Conservation (phyloP, 2,888 invertebrate species). For the Calliopum simillimum region DNA sequence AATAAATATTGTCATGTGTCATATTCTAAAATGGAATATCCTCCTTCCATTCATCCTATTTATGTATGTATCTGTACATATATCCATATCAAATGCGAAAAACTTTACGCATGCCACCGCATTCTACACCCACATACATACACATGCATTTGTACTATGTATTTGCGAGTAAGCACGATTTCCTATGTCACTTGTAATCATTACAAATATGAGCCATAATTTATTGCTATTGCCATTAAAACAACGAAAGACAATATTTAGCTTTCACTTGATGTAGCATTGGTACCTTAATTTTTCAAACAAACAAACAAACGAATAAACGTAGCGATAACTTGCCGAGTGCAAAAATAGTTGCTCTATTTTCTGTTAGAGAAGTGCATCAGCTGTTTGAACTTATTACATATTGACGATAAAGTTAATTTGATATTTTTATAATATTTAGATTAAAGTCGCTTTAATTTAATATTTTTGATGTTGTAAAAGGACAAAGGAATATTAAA, state of each 20-base stretch:
- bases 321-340: neutral
- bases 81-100: neutral
- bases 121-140: neutral
- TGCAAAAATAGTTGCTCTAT: slow-evolving; percentile 13
- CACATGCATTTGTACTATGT: neutral
- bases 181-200: slow-evolving; percentile 18
- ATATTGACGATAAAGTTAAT: too few relatives aligned
- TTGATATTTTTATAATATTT: too few relatives aligned
- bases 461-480: too few relatives aligned
- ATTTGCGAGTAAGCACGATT: neutral
- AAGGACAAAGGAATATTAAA: too few relatives aligned
- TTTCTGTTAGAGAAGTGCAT: too few relatives aligned
- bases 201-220: slow-evolving; percentile 30
- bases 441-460: too few relatives aligned
- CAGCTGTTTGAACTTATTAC: too few relatives aligned
- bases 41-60: neutral
- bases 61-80: neutral
- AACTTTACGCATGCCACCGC: too few relatives aligned
- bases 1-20: slow-evolving; percentile 2
- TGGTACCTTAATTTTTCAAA: too few relatives aligned
- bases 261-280: neutral
- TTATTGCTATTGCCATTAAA: slow-evolving; percentile 15
- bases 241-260: slow-evolving; percentile 29
- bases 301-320: too few relatives aligned
- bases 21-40: too few relatives aligned